These are phyloP conservation scores for Drosophila mayaguana DNA, from an alignment of 2,888 invertebrate species.

Conservation along the genomic window DNA sequence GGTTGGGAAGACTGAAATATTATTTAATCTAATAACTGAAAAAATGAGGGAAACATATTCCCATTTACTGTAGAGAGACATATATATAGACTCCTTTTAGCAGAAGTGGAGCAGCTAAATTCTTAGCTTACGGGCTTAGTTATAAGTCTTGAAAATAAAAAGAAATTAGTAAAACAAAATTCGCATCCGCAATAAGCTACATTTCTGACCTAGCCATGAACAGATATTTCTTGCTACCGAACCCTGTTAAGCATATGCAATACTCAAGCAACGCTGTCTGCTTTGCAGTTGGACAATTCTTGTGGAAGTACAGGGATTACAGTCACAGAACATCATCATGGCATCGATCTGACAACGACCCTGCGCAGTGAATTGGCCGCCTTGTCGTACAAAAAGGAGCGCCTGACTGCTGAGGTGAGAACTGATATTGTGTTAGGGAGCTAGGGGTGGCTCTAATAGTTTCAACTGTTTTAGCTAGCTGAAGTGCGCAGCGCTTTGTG, in stretches of 20 bases:
- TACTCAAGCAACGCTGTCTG: background rate
- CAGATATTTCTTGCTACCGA: background rate
- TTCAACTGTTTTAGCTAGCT: conserved; percentile 86
- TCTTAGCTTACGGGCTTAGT: no score
- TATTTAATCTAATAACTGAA: no score
- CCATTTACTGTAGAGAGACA: background rate
- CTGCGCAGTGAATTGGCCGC: conserved; percentile 94
- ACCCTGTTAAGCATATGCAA: background rate
- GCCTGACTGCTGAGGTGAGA: conserved; percentile 90
- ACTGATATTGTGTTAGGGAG: rapidly evolving
- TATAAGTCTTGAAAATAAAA: no score
- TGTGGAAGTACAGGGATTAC: conserved; percentile 67
- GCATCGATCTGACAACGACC: conserved; percentile 90
- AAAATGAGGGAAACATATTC: background rate
- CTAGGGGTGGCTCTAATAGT: rapidly evolving
- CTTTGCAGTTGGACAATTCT: conserved; percentile 68
- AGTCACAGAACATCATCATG: conserved; percentile 77
- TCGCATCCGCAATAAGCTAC: background rate
- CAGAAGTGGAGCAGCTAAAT: no score
- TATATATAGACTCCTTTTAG: no score
- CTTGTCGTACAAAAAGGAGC: conserved; percentile 93
- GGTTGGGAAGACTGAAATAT: no score
- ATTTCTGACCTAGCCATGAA: background rate
- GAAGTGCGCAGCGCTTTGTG: conserved; percentile 90
- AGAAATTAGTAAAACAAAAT: background rate